Percentiles rank a stretch among this genome's conserved stretches.
phyloP scores from a whole-genome alignment of 2,113 vertebrate genomes.

The Pogona vitticeps region DNA sequence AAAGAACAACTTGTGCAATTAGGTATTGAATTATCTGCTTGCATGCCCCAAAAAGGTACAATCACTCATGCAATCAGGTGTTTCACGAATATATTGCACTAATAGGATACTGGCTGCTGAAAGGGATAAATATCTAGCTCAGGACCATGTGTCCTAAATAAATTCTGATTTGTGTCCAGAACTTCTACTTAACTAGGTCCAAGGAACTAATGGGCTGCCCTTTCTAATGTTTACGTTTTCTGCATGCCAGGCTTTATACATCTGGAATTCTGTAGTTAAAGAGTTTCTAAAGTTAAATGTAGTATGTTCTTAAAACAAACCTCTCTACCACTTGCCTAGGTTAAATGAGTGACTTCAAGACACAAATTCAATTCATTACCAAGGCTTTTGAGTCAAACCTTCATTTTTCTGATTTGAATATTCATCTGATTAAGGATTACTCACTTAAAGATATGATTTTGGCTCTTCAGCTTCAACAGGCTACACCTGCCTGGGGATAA shows the following conservation, averaged over 20 bases:
- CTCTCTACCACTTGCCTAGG: constrained; percentile 4
- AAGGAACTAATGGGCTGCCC: neutral
- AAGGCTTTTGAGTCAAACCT: neutral
- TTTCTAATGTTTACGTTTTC: neutral
- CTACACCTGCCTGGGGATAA: constrained; percentile 1
- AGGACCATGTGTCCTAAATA: too few relatives aligned
- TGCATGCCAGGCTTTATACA: too few relatives aligned
- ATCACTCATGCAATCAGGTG: too few relatives aligned
- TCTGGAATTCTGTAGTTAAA: too few relatives aligned
- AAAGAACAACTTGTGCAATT: too few relatives aligned
- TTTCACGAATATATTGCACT: too few relatives aligned
- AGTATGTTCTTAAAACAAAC: neutral
- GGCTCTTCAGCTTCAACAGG: constrained; percentile 26
- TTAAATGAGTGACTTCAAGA: constrained; percentile 7
- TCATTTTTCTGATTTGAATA: constrained; percentile 7
- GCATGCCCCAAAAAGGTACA: too few relatives aligned
- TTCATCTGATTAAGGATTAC: constrained; percentile 16
- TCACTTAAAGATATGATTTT: constrained; percentile 8
- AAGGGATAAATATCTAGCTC: too few relatives aligned
- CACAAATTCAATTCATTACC: neutral
- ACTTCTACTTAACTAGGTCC: neutral
- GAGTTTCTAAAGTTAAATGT: neutral
- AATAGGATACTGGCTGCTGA: too few relatives aligned
- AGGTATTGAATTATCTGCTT: too few relatives aligned
- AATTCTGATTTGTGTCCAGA: neutral